Base-by-base conservation (phyloP, 2,888 invertebrate species). In the Drosophila greeni region DNA sequence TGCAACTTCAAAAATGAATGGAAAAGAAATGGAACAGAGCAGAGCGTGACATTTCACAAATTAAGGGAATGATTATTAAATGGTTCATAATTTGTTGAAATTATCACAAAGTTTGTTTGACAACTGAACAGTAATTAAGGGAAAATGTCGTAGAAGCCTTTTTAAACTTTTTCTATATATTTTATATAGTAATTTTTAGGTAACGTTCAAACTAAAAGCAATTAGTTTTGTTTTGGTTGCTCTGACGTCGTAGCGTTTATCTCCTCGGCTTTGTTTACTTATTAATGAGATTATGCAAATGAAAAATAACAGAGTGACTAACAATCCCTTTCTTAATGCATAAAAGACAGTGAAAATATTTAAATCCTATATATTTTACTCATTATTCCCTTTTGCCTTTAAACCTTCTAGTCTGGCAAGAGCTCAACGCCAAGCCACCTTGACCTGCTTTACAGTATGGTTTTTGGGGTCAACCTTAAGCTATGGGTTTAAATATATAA, bases 371-470 rank as follows among this genome's bases (percentile, higher is more conserved):
- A 12, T 12, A 12, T 16, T 43, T 4, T 29, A 4, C 8, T 14
- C 29, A 14, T 29, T 45, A 45, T 20, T 40, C 8, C 12, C 18
- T 7, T 2, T 39, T 5, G 11, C 2, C 6, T 20, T 26, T 8
- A 37, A 2, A 37, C 6, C 18, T 40, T 1, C 8, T 2, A 5
- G 20, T n/a, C n/a, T n/a, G n/a, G 37, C 9, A 34, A 54, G 40
- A 34, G 36, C 47, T 51, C 20, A 45, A 11, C 37, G 16, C 8
- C 31, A 18, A 18, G 23, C 16, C 31, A 36, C 71, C 67, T 67
- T 74, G 73, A 71, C 73, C 67, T 37, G 51, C 14, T 51, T 65
- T 23, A 14, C 4, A 2, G 16, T 26, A 3, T 33, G 11, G 9
- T 40, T 64, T 61, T 61, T 64, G 43, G 45, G 12, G 24, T 36